Conservation (phyloP, 2,888 invertebrate species). For the Corythucha ciliata region DNA sequence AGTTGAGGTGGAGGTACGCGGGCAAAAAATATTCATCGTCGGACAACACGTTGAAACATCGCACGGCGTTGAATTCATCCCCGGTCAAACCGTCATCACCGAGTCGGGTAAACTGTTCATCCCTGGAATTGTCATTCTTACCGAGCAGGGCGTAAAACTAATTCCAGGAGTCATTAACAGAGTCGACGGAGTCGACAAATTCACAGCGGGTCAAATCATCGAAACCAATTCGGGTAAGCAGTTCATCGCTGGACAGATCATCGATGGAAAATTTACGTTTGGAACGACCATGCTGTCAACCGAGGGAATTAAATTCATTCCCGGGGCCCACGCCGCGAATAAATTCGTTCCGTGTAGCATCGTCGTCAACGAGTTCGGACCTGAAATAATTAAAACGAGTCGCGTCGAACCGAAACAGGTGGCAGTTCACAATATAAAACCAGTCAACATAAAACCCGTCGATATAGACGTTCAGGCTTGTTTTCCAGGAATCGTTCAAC, state of each 20-base stretch:
- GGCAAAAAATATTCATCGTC: constrained; percentile 48
- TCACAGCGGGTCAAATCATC: constrained; percentile 57
- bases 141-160: constrained; percentile 57
- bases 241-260: constrained; percentile 68
- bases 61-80: constrained; percentile 60
- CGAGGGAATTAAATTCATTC: constrained; percentile 61
- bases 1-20: constrained; percentile 53
- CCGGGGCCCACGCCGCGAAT: constrained; percentile 57
- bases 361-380: no score
- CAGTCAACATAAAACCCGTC: constrained; percentile 47
- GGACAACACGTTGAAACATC: constrained; percentile 64
- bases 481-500: constrained; percentile 38
- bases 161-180: constrained; percentile 64
- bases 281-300: constrained; percentile 61
- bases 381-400: constrained; percentile 43
- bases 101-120: constrained; percentile 58
- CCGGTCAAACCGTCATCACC: constrained; percentile 64
- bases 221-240: constrained; percentile 48
- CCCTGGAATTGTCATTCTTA: constrained; percentile 61
- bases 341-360: constrained; percentile 66
- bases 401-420: not conserved
- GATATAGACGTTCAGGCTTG: constrained; percentile 45
- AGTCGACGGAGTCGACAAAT: constrained; percentile 41
- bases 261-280: constrained; percentile 58
- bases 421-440: constrained; percentile 40